phyloP scores from a whole-genome alignment of 2,888 invertebrate species.

The Nezara viridula region DNA sequence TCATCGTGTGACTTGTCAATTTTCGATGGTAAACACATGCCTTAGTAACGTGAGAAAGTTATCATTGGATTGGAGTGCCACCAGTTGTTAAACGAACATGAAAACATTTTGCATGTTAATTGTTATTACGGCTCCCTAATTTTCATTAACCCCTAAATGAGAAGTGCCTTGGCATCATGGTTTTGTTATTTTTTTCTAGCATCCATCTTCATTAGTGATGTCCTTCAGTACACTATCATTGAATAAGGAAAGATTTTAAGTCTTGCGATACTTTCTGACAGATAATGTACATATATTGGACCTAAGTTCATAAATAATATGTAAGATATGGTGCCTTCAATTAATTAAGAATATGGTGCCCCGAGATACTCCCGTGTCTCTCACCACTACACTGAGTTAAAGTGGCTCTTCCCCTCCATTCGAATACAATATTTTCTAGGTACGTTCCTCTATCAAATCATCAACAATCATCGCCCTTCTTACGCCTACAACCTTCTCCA shows the following conservation, averaged over 20 bases:
- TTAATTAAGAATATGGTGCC: no score
- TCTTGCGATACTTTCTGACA: background rate
- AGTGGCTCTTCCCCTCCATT: no score
- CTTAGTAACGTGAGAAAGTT: background rate
- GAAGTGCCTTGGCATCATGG: conserved; percentile 22
- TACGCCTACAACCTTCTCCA: no score
- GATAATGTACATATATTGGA: background rate
- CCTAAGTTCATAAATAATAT: background rate
- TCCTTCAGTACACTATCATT: background rate
- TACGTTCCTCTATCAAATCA: no score
- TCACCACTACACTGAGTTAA: no score
- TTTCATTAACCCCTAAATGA: conserved; percentile 40
- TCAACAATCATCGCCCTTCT: no score
- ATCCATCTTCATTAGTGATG: conserved; percentile 18
- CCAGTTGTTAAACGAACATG: background rate
- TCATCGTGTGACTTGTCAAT: background rate
- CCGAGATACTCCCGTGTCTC: no score
- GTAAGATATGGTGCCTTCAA: no score
- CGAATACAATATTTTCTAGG: no score
- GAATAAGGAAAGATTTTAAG: background rate
- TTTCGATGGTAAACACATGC: background rate
- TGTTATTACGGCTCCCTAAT: conserved; percentile 38
- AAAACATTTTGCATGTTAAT: conserved; percentile 44
- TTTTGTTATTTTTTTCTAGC: background rate
- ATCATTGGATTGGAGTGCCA: background rate